These are phyloP conservation scores for Hirudo medicinalis DNA, from an alignment of 1,140 invertebrate species.

Conservation along the genomic window DNA sequence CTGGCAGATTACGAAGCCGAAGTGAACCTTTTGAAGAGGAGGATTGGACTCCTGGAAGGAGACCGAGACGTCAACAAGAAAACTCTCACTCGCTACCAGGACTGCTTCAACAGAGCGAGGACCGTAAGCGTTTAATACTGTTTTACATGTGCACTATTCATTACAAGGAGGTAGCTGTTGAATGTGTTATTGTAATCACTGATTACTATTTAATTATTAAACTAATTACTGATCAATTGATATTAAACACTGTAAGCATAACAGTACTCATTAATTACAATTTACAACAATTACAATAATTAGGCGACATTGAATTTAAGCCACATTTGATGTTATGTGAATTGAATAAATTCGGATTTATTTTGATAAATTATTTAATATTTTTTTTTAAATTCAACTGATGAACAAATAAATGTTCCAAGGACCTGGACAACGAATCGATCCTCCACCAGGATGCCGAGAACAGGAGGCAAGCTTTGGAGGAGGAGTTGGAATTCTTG, in stretches of 20 bases:
- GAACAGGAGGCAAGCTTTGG: conserved; percentile 43
- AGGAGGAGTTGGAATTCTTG: conserved; percentile 41
- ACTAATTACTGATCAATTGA: too few species aligned
- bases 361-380: neutral
- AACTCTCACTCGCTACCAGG: conserved; percentile 38
- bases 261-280: too few species aligned
- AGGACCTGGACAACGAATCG: conserved; percentile 42
- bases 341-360: too few species aligned
- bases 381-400: conserved; percentile 13
- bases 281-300: too few species aligned
- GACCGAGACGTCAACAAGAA: conserved; percentile 36
- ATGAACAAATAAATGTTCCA: conserved; percentile 18
- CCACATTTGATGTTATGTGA: too few species aligned
- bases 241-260: too few species aligned
- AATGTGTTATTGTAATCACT: too few species aligned
- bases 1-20: conserved; percentile 45
- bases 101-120: conserved; percentile 38
- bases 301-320: too few species aligned
- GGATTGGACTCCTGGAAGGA: conserved; percentile 43
- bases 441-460: conserved; percentile 37
- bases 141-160: too few species aligned
- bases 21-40: conserved; percentile 43
- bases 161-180: too few species aligned
- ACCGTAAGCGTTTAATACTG: conserved; percentile 24
- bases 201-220: too few species aligned